Percentiles rank a stretch among this genome's conserved stretches.
phyloP scores from a whole-genome alignment of 2,888 invertebrate species.

The Meloe dianella region DNA sequence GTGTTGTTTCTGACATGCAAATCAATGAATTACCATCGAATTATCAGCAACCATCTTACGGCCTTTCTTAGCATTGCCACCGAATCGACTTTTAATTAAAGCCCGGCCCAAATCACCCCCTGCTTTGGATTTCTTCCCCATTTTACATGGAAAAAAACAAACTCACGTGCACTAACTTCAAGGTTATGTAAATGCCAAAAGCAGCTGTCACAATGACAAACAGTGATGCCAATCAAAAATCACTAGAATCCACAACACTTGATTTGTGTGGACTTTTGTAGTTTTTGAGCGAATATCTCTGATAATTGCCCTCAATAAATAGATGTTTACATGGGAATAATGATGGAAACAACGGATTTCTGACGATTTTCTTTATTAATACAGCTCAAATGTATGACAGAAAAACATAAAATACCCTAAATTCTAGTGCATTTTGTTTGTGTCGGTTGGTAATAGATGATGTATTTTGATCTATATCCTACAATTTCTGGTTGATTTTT shows the following conservation, averaged over 20 bases:
- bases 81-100: slow-evolving; percentile 78
- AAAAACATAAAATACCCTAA: slow-evolving; percentile 20
- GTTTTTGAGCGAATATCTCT: neutral
- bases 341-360: slow-evolving; percentile 1
- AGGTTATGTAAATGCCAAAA: slow-evolving; percentile 12
- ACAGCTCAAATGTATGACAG: slow-evolving; percentile 4
- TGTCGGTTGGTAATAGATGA: neutral
- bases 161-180: neutral
- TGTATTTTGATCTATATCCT: slow-evolving; percentile 10
- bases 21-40: slow-evolving; percentile 75
- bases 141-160: slow-evolving; percentile 47
- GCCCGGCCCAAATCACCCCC: slow-evolving; percentile 67
- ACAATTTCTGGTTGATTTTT: neutral
- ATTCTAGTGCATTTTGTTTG: slow-evolving; percentile 18
- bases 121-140: slow-evolving; percentile 78
- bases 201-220: slow-evolving; percentile 2
- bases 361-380: neutral
- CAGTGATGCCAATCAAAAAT: slow-evolving; percentile 6
- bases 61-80: slow-evolving; percentile 67
- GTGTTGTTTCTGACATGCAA: slow-evolving; percentile 42
- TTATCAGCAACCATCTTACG: slow-evolving; percentile 72
- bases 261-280: neutral
- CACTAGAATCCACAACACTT: neutral
- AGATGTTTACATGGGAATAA: neutral
- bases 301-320: neutral